These are phyloP conservation scores for Todiramphus saurophagus DNA, from an alignment of 2,113 vertebrate genomes.

Conservation along the genomic window DNA sequence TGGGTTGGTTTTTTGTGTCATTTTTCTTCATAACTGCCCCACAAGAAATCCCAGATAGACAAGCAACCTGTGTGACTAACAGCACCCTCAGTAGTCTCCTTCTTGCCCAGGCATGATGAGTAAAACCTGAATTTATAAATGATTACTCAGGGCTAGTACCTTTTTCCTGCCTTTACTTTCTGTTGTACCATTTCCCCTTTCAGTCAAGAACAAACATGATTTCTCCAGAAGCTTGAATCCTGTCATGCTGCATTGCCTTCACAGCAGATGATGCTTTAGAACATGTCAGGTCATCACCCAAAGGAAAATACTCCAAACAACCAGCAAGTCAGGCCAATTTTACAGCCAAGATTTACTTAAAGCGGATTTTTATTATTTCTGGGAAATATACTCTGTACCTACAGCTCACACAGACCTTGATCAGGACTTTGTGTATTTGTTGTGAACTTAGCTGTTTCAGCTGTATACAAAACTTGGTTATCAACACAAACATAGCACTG, in stretches of 20 bases:
- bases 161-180: neutral
- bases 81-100: neutral
- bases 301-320: neutral
- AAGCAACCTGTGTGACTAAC: neutral
- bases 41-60: neutral
- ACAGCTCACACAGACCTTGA: neutral
- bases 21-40: neutral
- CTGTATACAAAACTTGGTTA: neutral
- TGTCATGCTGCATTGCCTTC: neutral
- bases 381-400: neutral
- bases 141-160: neutral
- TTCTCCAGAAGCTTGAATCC: neutral
- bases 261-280: neutral
- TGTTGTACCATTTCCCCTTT: neutral
- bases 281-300: neutral
- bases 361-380: neutral
- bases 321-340: neutral
- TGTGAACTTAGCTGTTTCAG: neutral
- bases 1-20: neutral
- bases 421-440: neutral
- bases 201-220: slow-evolving; percentile 33
- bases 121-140: neutral
- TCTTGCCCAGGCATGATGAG: neutral
- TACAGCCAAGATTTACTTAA: neutral
- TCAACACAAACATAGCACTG: neutral